Evolutionary conservation across 2,888 invertebrate species (phyloP).

Genomic region (Drosophila testacea): DNA sequence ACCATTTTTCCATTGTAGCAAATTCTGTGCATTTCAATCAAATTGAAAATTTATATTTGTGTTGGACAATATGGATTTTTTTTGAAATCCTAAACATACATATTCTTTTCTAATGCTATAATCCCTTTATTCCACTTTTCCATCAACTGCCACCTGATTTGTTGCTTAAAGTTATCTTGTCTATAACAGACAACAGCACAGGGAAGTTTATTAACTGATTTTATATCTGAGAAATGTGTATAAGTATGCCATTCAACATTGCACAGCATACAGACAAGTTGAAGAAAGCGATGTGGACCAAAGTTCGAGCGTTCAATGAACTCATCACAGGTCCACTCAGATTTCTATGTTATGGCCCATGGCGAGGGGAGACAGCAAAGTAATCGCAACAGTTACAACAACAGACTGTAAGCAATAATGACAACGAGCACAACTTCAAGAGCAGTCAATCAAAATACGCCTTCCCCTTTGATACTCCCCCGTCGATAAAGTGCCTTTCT

Average conservation of each 20-base stretch:
- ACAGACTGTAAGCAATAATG: slow-evolving; percentile 21
- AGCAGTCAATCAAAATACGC: slow-evolving; percentile 43
- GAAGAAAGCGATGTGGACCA: slow-evolving; percentile 14
- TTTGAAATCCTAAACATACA: too few species aligned
- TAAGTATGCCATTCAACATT: slow-evolving; percentile 48
- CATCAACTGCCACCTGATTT: too few species aligned
- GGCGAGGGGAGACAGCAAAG: slow-evolving; percentile 38
- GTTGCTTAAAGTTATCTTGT: not conserved
- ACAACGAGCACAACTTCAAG: slow-evolving; percentile 19
- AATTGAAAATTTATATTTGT: too few species aligned
- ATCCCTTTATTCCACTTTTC: too few species aligned
- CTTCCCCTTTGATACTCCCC: not conserved
- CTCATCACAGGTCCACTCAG: slow-evolving; percentile 35
- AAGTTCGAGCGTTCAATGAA: slow-evolving; percentile 49
- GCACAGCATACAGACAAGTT: slow-evolving; percentile 21
- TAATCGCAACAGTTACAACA: slow-evolving; percentile 43
- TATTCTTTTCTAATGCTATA: too few species aligned
- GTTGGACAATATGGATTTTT: too few species aligned
- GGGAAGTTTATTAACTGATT: slow-evolving; percentile 50
- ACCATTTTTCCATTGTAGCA: too few species aligned
- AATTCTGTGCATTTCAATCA: too few species aligned
- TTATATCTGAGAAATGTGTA: slow-evolving; percentile 35
- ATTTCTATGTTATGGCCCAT: not conserved
- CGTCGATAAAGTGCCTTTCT: slow-evolving; percentile 10
- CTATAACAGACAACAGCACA: slow-evolving; percentile 1